Conservation (phyloP, 2,888 invertebrate genomes). For the Amphimallon solstitiale region DNA sequence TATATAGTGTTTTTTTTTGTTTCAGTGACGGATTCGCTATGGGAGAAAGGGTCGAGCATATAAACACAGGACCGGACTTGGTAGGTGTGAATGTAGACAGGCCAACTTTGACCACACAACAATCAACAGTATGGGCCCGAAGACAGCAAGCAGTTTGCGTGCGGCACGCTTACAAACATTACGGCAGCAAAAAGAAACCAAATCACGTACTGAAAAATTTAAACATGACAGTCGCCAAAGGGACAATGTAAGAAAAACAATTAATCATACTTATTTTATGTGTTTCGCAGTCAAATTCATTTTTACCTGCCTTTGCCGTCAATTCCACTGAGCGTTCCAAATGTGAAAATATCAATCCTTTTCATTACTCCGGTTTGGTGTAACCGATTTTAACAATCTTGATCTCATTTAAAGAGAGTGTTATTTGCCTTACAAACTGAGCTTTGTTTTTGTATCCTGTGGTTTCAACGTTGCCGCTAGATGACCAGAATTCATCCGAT, state of each 20-base stretch:
- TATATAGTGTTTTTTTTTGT: slow-evolving; percentile 45
- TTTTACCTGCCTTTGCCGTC: too few relatives aligned
- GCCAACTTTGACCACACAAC: slow-evolving; percentile 60
- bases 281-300: too few relatives aligned
- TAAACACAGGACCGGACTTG: slow-evolving; percentile 59
- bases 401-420: too few relatives aligned
- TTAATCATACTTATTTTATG: too few relatives aligned
- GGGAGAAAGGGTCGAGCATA: slow-evolving; percentile 56
- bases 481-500: too few relatives aligned
- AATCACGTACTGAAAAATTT: slow-evolving; percentile 89
- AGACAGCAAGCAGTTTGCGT: slow-evolving; percentile 88
- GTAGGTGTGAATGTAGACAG: slow-evolving; percentile 60
- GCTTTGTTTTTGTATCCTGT: too few relatives aligned
- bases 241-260: slow-evolving; percentile 86
- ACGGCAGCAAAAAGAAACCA: slow-evolving; percentile 87
- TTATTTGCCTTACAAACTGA: too few relatives aligned
- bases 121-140: slow-evolving; percentile 71
- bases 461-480: too few relatives aligned
- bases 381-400: too few relatives aligned
- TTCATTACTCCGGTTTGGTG: too few relatives aligned
- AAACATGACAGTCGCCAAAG: slow-evolving; percentile 93
- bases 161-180: slow-evolving; percentile 88
- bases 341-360: too few relatives aligned
- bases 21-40: slow-evolving; percentile 62
- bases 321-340: too few relatives aligned